Evolutionary conservation across 2,113 vertebrate species (phyloP).

Genomic region (Galeopterus variegatus): DNA sequence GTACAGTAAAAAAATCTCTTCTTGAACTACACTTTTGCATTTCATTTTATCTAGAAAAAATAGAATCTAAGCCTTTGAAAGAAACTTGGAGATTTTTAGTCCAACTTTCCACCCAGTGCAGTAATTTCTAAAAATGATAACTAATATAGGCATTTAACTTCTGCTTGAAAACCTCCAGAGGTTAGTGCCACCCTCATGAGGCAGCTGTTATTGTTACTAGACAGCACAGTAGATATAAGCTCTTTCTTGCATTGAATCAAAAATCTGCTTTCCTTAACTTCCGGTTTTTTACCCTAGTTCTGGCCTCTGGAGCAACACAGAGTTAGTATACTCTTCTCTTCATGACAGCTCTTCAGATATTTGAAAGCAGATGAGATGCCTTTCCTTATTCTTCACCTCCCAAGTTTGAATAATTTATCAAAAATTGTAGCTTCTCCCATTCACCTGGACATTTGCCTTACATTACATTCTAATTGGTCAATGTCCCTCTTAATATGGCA

Average conservation of each 20-base stretch:
- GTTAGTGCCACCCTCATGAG: background rate
- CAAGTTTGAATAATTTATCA: slow-evolving; percentile 77
- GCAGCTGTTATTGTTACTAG: background rate
- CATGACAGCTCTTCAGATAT: slow-evolving; percentile 58
- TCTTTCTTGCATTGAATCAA: slow-evolving; percentile 34
- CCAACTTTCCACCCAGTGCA: background rate
- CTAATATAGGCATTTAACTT: background rate
- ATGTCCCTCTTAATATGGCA: slow-evolving; percentile 51
- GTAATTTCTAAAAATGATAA: slow-evolving; percentile 13
- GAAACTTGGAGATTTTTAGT: background rate
- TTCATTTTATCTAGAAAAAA: slow-evolving; percentile 62
- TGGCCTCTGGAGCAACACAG: slow-evolving; percentile 49
- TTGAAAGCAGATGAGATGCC: slow-evolving; percentile 68
- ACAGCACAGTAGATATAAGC: background rate
- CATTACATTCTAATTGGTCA: slow-evolving; percentile 69
- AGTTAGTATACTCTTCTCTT: slow-evolving; percentile 43
- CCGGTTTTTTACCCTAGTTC: background rate
- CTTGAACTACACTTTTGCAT: background rate
- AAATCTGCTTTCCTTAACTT: slow-evolving; percentile 60
- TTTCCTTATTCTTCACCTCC: slow-evolving; percentile 65
- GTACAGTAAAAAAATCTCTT: background rate
- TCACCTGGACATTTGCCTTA: slow-evolving; percentile 68
- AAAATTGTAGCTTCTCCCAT: slow-evolving; percentile 66
- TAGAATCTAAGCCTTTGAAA: background rate
- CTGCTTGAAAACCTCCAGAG: slow-evolving; percentile 10